phyloP scores from a whole-genome alignment of 2,113 vertebrate genomes.

The Anguilla japonica region DNA sequence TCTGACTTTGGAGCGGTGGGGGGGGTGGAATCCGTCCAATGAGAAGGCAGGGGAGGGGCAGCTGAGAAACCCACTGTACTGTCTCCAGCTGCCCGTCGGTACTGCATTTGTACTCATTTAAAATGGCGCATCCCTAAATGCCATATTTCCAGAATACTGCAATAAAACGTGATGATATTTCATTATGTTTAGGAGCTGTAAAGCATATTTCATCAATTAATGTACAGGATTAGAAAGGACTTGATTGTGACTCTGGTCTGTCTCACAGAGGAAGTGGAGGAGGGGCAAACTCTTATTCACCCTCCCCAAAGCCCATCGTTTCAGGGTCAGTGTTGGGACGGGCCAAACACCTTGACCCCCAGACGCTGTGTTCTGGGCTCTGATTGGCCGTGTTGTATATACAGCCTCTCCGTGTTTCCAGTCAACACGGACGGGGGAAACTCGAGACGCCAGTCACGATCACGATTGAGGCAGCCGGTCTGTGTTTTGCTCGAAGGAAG shows the following conservation, averaged over 20 bases:
- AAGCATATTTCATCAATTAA: no score
- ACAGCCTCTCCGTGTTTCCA: background rate
- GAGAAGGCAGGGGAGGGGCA: background rate
- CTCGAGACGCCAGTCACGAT: background rate
- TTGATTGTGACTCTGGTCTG: no score
- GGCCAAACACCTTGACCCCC: background rate
- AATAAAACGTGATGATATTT: no score
- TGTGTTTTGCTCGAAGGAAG: no score
- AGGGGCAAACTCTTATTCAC: background rate
- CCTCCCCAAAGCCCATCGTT: slow-evolving; percentile 43
- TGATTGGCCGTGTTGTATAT: background rate
- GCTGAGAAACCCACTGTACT: background rate
- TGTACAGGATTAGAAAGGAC: no score
- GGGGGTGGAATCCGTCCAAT: background rate
- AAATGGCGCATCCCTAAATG: background rate
- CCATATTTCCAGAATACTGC: background rate
- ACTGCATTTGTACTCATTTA: background rate
- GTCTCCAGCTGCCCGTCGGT: background rate
- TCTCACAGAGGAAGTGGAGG: background rate
- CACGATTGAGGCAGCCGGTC: background rate
- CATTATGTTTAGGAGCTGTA: no score
- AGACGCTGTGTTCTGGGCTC: background rate
- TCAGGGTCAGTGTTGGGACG: background rate
- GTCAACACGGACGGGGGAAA: background rate
- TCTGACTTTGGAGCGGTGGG: background rate